phyloP scores from a whole-genome alignment of 2,113 vertebrate species.

The Panthera uncia region DNA sequence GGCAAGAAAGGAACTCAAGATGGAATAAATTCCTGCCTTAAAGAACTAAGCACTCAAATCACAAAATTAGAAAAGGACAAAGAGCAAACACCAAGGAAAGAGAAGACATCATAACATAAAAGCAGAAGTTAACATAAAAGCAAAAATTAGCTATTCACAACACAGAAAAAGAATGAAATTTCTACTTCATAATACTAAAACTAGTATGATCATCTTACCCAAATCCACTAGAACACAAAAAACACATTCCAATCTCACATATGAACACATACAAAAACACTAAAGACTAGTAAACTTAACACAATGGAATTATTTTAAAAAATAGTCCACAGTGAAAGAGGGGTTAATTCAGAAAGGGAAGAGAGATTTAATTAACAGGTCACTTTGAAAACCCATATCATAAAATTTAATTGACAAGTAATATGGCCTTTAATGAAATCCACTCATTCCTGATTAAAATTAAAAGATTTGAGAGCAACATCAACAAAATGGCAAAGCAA shows the following conservation, averaged over 20 bases:
- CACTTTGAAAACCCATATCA: not conserved
- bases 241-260: not conserved
- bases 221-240: not conserved
- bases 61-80: not conserved
- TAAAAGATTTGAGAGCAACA: not conserved
- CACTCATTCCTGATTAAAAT: not conserved
- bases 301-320: not conserved
- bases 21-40: not conserved
- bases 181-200: not conserved
- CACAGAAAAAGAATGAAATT: not conserved
- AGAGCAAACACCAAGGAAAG: not conserved
- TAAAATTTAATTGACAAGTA: not conserved
- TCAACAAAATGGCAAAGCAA: not conserved
- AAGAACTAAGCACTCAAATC: not conserved
- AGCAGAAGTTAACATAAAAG: not conserved
- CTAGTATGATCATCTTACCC: not conserved
- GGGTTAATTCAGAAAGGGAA: not conserved
- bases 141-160: not conserved
- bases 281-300: not conserved
- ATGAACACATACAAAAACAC: not conserved
- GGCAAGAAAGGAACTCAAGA: not conserved
- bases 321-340: not conserved
- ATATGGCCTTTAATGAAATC: not conserved
- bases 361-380: not conserved
- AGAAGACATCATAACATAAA: not conserved